phyloP scores from a whole-genome alignment of 2,888 invertebrate species.

The Auanema sp. region DNA sequence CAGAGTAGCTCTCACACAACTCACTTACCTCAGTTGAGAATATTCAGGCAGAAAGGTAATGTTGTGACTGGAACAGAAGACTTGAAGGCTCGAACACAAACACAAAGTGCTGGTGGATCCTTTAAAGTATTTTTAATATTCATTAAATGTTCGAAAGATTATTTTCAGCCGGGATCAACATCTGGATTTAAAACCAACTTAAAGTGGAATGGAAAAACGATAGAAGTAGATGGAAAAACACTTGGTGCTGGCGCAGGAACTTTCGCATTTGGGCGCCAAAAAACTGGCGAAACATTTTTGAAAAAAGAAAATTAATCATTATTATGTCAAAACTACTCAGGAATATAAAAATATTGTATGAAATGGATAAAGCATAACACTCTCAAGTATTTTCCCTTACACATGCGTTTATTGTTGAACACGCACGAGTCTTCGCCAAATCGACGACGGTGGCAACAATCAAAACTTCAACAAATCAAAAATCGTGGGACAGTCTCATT shows the following conservation, averaged over 20 bases:
- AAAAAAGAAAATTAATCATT: constrained; percentile 1
- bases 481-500: no score
- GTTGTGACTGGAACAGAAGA: constrained; percentile 1
- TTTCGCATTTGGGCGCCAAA: constrained; percentile 36
- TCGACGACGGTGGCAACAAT: no score
- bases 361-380: no score
- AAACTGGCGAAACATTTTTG: constrained; percentile 12
- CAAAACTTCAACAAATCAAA: no score
- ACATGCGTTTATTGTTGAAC: no score
- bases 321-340: no score
- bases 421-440: no score
- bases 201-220: constrained; percentile 34
- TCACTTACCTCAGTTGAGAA: neutral
- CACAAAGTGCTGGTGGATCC: neutral
- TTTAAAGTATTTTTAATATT: constrained; percentile 5
- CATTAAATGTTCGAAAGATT: neutral
- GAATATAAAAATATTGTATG: no score
- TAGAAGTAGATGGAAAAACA: constrained; percentile 34
- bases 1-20: neutral
- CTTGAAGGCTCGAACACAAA: neutral
- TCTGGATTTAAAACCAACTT: constrained; percentile 28
- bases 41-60: constrained; percentile 1
- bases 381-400: no score
- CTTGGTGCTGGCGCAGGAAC: constrained; percentile 33
- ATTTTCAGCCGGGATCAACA: constrained; percentile 23